Conservation (phyloP, 2,888 invertebrate species). For the Microctonus aethiopoides region DNA sequence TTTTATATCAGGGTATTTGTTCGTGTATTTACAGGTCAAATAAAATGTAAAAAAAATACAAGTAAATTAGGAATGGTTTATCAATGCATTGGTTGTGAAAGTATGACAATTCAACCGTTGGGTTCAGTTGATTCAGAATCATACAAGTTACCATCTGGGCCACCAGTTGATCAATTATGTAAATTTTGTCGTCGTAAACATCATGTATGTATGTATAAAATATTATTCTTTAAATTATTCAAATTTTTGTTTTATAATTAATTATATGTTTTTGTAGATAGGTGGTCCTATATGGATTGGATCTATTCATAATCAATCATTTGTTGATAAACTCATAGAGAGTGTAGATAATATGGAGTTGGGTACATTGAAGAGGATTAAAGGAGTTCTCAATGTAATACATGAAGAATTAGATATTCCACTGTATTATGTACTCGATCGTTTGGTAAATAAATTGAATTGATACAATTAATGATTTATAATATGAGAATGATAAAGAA, state of each 20-base stretch:
- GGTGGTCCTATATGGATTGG: slow-evolving; percentile 97
- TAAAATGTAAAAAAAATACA: slow-evolving; percentile 86
- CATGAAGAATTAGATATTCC: slow-evolving; percentile 89
- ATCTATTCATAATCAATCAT: slow-evolving; percentile 82
- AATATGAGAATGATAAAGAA: not conserved
- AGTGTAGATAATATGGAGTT: slow-evolving; percentile 68
- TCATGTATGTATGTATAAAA: slow-evolving; percentile 71
- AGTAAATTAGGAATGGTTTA: slow-evolving; percentile 90
- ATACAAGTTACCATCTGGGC: slow-evolving; percentile 76
- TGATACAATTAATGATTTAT: not conserved
- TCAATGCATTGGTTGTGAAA: slow-evolving; percentile 92
- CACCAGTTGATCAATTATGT: slow-evolving; percentile 76
- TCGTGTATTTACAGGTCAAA: slow-evolving; percentile 81
- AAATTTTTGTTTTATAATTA: not conserved
- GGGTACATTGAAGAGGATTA: slow-evolving; percentile 79
- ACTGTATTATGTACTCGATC: slow-evolving; percentile 87
- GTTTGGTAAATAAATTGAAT: slow-evolving; percentile 57
- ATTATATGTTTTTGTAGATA: slow-evolving; percentile 69
- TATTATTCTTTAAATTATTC: not conserved
- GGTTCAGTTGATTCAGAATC: slow-evolving; percentile 73
- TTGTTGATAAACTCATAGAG: slow-evolving; percentile 77
- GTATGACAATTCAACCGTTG: slow-evolving; percentile 80
- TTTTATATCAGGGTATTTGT: slow-evolving; percentile 97
- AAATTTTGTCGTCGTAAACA: slow-evolving; percentile 80
- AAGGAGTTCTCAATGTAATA: slow-evolving; percentile 84